Conservation (phyloP, 2,113 vertebrate genomes). For the Struthidea cinerea region DNA sequence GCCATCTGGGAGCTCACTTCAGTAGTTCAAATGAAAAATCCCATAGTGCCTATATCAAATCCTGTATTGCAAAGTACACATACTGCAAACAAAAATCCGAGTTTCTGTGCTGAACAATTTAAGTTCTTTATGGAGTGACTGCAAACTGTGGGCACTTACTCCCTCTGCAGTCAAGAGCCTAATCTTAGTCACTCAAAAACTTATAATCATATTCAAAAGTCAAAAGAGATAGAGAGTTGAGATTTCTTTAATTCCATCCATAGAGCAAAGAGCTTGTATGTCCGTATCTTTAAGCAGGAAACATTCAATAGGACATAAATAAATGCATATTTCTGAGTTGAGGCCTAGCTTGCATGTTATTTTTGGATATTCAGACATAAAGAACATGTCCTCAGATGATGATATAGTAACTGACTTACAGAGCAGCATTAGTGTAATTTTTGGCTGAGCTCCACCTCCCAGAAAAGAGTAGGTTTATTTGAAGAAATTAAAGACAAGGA, state of each 20-base stretch:
- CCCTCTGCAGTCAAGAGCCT: neutral
- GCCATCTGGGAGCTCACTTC: neutral
- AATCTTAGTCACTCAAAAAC: neutral
- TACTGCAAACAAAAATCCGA: neutral
- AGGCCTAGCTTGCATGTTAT: neutral
- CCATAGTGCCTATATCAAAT: neutral
- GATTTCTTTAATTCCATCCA: neutral
- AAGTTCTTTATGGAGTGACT: neutral
- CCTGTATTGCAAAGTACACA: neutral
- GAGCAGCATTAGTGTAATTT: neutral
- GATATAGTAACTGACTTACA: neutral
- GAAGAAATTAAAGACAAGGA: neutral
- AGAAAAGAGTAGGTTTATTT: neutral
- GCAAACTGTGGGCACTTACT: neutral
- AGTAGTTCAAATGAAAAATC: neutral
- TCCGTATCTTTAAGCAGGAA: neutral
- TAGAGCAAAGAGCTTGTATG: neutral
- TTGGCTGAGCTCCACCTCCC: neutral
- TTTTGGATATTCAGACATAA: neutral
- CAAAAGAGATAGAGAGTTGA: neutral
- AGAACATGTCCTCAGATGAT: neutral
- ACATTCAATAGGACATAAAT: neutral
- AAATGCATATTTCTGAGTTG: neutral
- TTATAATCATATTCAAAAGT: neutral
- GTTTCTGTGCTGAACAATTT: neutral